phyloP scores from a whole-genome alignment of 2,113 vertebrate genomes.

The Hyperopisus bebe region DNA sequence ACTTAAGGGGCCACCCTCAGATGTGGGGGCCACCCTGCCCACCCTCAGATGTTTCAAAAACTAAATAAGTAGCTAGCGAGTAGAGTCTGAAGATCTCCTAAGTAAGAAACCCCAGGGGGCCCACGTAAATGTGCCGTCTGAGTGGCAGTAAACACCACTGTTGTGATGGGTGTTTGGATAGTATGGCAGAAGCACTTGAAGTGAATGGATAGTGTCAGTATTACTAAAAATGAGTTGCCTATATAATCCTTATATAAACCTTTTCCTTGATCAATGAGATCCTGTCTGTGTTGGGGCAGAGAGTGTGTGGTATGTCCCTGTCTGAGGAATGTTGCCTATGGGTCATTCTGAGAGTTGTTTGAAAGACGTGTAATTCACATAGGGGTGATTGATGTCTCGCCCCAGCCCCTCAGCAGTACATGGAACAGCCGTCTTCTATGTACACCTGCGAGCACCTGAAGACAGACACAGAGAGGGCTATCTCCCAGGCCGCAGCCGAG shows the following conservation, averaged over 20 bases:
- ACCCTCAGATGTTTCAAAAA: neutral
- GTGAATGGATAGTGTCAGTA: neutral
- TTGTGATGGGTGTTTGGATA: neutral
- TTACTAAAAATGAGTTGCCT: neutral
- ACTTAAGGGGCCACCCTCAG: neutral
- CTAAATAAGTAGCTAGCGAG: neutral
- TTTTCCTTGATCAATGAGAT: neutral
- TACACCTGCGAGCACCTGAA: slow-evolving; percentile 82
- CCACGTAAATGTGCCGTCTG: neutral
- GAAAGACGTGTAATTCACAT: neutral
- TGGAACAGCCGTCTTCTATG: slow-evolving; percentile 88
- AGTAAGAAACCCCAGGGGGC: neutral
- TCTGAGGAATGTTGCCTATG: neutral
- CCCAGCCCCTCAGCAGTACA: slow-evolving; percentile 73
- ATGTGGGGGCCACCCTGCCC: neutral
- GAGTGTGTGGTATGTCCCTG: neutral
- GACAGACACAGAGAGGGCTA: slow-evolving; percentile 84
- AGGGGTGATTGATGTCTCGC: neutral
- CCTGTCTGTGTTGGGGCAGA: neutral
- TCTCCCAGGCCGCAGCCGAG: slow-evolving; percentile 78
- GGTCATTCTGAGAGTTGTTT: neutral
- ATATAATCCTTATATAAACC: neutral
- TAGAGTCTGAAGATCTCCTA: neutral
- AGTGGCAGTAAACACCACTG: neutral
- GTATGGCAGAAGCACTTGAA: neutral